Evolutionary conservation across 2,888 invertebrate genomes (phyloP).

Genomic region (Drosophila formosana): DNA sequence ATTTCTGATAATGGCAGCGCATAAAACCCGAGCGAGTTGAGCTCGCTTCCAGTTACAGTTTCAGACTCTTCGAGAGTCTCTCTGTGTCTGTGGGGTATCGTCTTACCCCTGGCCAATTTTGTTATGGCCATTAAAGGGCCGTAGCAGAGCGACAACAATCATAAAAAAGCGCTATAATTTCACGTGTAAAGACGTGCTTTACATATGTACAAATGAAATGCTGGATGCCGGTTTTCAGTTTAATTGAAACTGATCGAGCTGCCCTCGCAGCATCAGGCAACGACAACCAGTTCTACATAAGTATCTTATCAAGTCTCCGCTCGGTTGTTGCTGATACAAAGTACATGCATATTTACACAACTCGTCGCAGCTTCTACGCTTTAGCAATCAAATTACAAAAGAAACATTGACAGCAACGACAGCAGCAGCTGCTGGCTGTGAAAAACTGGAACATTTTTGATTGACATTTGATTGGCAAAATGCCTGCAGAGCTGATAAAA

Average conservation of each 20-base stretch:
- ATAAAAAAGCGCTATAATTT: slow-evolving; percentile 69
- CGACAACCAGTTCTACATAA: slow-evolving; percentile 39
- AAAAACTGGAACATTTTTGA: slow-evolving; percentile 70
- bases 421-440: slow-evolving; percentile 15
- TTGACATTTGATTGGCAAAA: slow-evolving; percentile 78
- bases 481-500: slow-evolving; percentile 50
- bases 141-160: slow-evolving; percentile 42
- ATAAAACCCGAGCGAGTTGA: slow-evolving; percentile 60
- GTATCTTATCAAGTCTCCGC: slow-evolving; percentile 59
- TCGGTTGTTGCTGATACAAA: slow-evolving; percentile 65
- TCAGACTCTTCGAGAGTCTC: background rate
- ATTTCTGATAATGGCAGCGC: slow-evolving; percentile 65
- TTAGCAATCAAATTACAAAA: slow-evolving; percentile 79
- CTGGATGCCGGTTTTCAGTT: background rate
- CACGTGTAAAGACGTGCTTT: slow-evolving; percentile 18
- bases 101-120: slow-evolving; percentile 42
- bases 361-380: slow-evolving; percentile 76
- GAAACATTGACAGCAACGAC: slow-evolving; percentile 38
- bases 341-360: slow-evolving; percentile 78
- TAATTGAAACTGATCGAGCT: background rate
- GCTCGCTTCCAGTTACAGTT: slow-evolving; percentile 35
- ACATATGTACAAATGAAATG: background rate
- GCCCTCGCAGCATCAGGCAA: slow-evolving; percentile 54
- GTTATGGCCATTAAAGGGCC: slow-evolving; percentile 68
- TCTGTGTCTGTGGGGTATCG: slow-evolving; percentile 5